Conservation (phyloP, 1,140 invertebrate genomes). For the Magallana gigas region DNA sequence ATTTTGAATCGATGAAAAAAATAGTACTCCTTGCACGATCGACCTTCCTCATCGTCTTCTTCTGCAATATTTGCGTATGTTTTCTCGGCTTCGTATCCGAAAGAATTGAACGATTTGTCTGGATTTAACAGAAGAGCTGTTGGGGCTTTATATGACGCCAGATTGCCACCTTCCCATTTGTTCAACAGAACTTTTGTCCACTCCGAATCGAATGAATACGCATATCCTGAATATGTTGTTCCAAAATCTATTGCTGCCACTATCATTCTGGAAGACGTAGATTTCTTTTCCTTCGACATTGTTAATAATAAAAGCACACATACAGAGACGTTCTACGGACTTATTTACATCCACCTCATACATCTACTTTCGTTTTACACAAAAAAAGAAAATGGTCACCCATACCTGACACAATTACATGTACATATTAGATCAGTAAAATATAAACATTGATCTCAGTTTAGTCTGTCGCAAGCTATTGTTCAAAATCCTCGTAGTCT, state of each 20-base stretch:
- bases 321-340: no score
- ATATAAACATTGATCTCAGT: no score
- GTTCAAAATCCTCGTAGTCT: no score
- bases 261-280: not conserved
- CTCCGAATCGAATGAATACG: slow-evolving; percentile 1
- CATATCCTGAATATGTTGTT: slow-evolving; percentile 32
- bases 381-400: no score
- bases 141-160: slow-evolving; percentile 25
- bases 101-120: slow-evolving; percentile 36
- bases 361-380: no score
- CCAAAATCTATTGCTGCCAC: slow-evolving; percentile 44
- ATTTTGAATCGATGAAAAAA: slow-evolving; percentile 13
- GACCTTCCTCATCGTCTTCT: not conserved
- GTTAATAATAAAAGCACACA: no score
- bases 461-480: no score
- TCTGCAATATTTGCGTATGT: slow-evolving; percentile 8
- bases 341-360: no score
- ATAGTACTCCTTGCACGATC: slow-evolving; percentile 13
- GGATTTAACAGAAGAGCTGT: slow-evolving; percentile 38
- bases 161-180: not conserved
- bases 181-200: not conserved
- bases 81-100: slow-evolving; percentile 43
- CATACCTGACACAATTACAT: no score
- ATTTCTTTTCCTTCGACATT: not conserved
- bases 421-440: no score